A percentile compares a stretch with the other conserved stretches of the same genome.
Conservation (phyloP, 2,888 invertebrate genomes). For the Mesorhabditis belari region DNA sequence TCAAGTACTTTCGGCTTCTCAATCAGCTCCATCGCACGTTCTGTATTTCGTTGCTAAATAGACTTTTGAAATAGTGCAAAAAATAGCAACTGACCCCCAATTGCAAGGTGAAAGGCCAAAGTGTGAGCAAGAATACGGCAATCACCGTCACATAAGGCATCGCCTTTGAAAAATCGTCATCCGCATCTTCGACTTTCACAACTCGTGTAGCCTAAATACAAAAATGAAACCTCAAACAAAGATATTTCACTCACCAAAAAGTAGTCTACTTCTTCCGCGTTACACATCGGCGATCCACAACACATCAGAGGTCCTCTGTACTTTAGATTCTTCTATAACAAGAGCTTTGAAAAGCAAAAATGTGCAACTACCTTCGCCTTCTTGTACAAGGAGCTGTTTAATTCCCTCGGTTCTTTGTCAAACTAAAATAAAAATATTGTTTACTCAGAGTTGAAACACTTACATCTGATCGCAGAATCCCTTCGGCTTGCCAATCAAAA, state of each 20-base stretch:
- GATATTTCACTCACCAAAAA: no score
- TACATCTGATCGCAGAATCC: no score
- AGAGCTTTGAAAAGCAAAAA: no score
- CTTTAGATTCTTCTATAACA: not conserved
- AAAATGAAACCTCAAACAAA: no score
- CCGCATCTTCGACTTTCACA: not conserved
- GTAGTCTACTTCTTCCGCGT: not conserved
- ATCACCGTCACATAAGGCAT: not conserved
- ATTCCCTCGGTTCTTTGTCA: no score
- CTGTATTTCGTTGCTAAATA: no score
- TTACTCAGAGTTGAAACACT: no score
- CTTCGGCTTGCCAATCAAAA: not conserved
- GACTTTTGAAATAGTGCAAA: no score
- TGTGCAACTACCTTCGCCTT: no score
- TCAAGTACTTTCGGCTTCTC: not conserved
- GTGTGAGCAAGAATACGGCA: not conserved
- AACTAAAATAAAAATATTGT: no score
- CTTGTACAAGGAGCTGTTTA: no score
- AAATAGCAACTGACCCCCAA: constrained; percentile 75
- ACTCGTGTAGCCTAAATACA: not conserved
- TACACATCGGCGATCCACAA: not conserved
- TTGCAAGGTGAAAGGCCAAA: constrained; percentile 13
- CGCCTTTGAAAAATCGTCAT: not conserved
- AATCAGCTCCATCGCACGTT: no score
- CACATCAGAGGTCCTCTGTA: not conserved